A percentile compares a stretch with the other conserved stretches of the same genome.
Conservation (phyloP, 2,113 vertebrate genomes). For the Scomber scombrus region DNA sequence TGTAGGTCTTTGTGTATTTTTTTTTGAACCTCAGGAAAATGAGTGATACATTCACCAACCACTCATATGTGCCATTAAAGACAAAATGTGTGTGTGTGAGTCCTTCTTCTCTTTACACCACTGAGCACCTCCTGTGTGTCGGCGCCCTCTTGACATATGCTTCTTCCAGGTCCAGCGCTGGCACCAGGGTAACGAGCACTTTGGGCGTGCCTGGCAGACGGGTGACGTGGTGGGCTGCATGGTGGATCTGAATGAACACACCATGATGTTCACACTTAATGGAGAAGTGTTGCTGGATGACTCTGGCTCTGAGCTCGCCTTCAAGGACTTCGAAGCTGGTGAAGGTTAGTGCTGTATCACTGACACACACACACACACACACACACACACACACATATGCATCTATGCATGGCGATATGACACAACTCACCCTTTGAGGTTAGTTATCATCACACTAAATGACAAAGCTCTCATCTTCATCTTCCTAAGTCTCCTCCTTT, state of each 20-base stretch:
- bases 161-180: slow-evolving; percentile 91
- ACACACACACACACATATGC: neutral
- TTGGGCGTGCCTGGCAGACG: slow-evolving; percentile 92
- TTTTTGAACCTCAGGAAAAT: too few species aligned
- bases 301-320: slow-evolving; percentile 95
- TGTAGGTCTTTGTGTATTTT: too few species aligned
- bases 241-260: slow-evolving; percentile 96
- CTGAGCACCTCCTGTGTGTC: too few species aligned
- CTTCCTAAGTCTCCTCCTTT: neutral
- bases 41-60: too few species aligned
- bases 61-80: too few species aligned
- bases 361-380: neutral
- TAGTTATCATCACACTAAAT: neutral
- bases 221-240: slow-evolving; percentile 96
- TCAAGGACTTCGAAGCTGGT: slow-evolving; percentile 94
- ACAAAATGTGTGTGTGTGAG: too few species aligned
- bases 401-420: neutral
- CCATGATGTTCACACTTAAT: slow-evolving; percentile 97
- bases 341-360: slow-evolving; percentile 86
- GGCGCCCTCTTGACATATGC: too few species aligned
- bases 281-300: slow-evolving; percentile 96
- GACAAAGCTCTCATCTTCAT: neutral
- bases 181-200: slow-evolving; percentile 98
- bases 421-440: neutral
- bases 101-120: too few species aligned